Evolutionary conservation across 2,797 vertebrate species (phyloP).

Genomic region (Rhinella marina): DNA sequence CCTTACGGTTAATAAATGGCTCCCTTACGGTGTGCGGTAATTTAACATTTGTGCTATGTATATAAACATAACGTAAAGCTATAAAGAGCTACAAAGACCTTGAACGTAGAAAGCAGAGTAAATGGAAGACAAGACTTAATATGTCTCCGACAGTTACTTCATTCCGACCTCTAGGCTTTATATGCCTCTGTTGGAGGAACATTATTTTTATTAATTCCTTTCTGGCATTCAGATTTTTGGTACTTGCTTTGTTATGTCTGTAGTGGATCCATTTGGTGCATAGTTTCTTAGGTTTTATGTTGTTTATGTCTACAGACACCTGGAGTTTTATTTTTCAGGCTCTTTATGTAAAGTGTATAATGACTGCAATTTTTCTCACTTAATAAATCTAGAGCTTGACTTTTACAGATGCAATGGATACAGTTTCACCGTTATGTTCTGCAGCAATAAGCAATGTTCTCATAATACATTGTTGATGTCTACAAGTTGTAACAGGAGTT

Average conservation of each 20-base stretch:
- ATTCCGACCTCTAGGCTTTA: background rate
- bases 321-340: constrained; percentile 3
- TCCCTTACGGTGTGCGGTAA: background rate
- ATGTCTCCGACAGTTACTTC: constrained; percentile 26
- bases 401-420: background rate
- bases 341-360: background rate
- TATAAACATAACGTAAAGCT: background rate
- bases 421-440: background rate
- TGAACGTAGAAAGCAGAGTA: background rate
- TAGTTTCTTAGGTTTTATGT: background rate
- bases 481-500: background rate
- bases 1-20: background rate
- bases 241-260: constrained; percentile 6
- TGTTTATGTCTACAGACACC: constrained; percentile 17
- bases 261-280: background rate
- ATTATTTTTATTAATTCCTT: background rate
- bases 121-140: background rate
- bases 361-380: background rate
- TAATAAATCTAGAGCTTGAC: background rate
- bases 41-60: background rate
- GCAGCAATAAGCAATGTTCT: background rate
- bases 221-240: background rate
- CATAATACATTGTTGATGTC: background rate
- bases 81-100: background rate
- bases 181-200: background rate